These are phyloP conservation scores for Yoshiicerus persimilis DNA, from an alignment of 1,140 invertebrate genomes.

Conservation along the genomic window DNA sequence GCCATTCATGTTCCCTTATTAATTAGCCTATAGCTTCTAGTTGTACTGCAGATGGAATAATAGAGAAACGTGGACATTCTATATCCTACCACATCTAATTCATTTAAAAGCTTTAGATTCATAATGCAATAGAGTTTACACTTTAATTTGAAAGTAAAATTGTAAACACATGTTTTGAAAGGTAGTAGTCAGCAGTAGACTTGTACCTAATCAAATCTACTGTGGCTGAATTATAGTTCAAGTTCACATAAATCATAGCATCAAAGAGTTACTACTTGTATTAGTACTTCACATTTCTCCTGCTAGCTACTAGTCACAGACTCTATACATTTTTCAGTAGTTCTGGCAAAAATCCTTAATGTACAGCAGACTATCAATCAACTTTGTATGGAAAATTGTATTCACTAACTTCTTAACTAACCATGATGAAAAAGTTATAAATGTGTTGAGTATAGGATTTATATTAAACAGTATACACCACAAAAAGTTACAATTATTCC, in stretches of 20 bases:
- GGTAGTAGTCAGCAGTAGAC: not conserved
- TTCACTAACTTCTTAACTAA: not conserved
- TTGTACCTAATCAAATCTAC: not conserved
- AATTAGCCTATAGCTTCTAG: no score
- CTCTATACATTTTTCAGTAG: not conserved
- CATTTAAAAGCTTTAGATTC: not conserved
- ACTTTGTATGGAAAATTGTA: not conserved
- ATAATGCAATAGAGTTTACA: not conserved
- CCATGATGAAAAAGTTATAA: not conserved
- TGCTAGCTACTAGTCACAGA: no score
- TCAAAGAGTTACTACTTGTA: not conserved
- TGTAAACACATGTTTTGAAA: not conserved
- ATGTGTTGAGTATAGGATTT: not conserved
- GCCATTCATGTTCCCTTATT: no score
- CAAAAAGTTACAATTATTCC: not conserved
- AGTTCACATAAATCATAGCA: not conserved
- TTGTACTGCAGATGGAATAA: no score
- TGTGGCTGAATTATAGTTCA: not conserved
- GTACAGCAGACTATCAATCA: not conserved
- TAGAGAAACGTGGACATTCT: no score
- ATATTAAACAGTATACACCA: not conserved
- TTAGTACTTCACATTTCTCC: no score
- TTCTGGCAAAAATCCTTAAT: not conserved
- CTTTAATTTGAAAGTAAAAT: not conserved
- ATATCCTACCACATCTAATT: no score